Base-by-base conservation (phyloP, 64 coral and sea anemone species). In the Pocillopora verrucosa region DNA sequence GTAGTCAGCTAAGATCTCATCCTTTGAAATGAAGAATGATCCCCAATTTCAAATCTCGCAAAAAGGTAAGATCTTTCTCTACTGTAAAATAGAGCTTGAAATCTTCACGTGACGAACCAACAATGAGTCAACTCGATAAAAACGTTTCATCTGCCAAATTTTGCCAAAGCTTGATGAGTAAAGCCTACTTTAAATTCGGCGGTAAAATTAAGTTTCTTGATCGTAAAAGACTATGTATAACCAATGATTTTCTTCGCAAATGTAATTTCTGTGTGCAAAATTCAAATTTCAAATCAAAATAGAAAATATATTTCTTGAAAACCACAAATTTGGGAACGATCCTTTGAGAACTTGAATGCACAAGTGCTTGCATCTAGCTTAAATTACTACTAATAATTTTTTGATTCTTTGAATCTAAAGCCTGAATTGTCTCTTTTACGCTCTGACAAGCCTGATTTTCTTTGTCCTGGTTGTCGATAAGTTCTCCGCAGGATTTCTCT, bases 371-470 rank as follows among this genome's bases (percentile, higher is more conserved):
- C 56, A 20, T 38, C 65, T 85, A 57, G 51, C 36, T 85, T 51
- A 7, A 51, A 85, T 58, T 37, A 13, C 24, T 84, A 20, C 0
- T 85, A 56, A 72, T 72, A 13, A 72, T 85, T 72, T 41, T 70
- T 16, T 72, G 36, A 85, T 85, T 85, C 41, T 72, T 85, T 9
- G 82, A 72, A 57, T 85, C 82, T 11, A 85, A n/a, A 72, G 56
- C 65, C 70, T 85, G 37, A 70, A 85, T 26, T 51, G 45, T 85
- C 64, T 85, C 82, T 10, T 85, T 72, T 3, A 85, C 63, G 17
- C 60, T 68, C 11, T 11, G 60, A 83, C 34, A 38, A 85, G 67
- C 25, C 61, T 83, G 60, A 1, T 83, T 83, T 83, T 65, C 30
- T 65, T 41, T 24, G 16, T 72, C 65, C 14, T 36, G 20, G 65